Conservation (phyloP, 1,140 invertebrate species). For the Plodia interpunctella region DNA sequence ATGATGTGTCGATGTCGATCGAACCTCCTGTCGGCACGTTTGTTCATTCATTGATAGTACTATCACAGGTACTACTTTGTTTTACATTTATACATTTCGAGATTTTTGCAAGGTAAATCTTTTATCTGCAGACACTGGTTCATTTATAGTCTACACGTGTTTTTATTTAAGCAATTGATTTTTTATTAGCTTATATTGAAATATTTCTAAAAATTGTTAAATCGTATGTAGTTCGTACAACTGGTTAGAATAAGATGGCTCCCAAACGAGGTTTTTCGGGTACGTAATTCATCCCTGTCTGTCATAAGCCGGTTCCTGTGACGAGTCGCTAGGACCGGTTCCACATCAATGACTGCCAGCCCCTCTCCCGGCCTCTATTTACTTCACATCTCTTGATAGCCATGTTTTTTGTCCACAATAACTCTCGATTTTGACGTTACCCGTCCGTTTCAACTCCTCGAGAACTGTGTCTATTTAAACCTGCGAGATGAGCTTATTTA, state of each 20-base stretch:
- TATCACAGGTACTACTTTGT: too few species aligned
- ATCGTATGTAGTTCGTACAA: neutral
- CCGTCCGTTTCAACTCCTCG: slow-evolving; percentile 25
- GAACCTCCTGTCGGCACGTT: slow-evolving; percentile 64
- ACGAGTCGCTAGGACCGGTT: slow-evolving; percentile 60
- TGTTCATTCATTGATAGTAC: slow-evolving; percentile 68
- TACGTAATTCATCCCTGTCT: slow-evolving; percentile 69
- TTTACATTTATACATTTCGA: slow-evolving; percentile 34
- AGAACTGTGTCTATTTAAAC: neutral
- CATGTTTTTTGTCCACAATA: slow-evolving; percentile 46
- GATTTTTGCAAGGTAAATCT: neutral
- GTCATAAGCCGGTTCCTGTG: slow-evolving; percentile 59
- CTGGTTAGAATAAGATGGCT: slow-evolving; percentile 28
- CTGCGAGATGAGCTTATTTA: neutral
- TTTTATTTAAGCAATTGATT: neutral
- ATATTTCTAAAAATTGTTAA: too few species aligned
- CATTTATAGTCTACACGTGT: neutral
- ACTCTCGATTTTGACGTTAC: slow-evolving; percentile 59
- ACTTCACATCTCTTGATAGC: slow-evolving; percentile 46
- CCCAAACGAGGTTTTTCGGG: slow-evolving; percentile 36
- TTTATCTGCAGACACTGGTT: neutral
- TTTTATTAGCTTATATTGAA: neutral
- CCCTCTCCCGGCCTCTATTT: slow-evolving; percentile 47
- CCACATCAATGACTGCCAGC: slow-evolving; percentile 69
- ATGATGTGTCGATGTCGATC: slow-evolving; percentile 61